Evolutionary conservation across 2,888 invertebrate species (phyloP).

Genomic region (Steromphala cineraria): DNA sequence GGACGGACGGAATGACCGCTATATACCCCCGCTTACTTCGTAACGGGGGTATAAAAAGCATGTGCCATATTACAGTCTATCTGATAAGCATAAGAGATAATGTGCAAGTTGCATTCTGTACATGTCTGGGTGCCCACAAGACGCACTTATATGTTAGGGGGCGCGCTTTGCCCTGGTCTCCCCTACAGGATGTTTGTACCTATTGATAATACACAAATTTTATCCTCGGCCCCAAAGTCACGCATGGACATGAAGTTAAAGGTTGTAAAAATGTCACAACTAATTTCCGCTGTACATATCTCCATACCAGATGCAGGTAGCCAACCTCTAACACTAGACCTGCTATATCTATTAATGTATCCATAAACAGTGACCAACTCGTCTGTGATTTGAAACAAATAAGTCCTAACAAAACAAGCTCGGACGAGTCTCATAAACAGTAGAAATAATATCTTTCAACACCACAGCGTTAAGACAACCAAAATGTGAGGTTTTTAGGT

Average conservation of each 20-base stretch:
- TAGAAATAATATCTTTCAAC: slow-evolving; percentile 3
- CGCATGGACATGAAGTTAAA: neutral
- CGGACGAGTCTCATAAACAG: neutral
- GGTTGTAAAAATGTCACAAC: neutral
- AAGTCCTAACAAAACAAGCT: neutral
- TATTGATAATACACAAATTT: too few relatives aligned
- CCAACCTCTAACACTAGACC: neutral
- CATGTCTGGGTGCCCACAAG: too few relatives aligned
- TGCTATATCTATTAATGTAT: neutral
- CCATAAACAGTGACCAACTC: neutral
- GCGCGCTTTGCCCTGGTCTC: too few relatives aligned
- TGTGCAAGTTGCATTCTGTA: too few relatives aligned
- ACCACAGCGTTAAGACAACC: neutral
- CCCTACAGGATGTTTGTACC: too few relatives aligned
- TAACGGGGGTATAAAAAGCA: too few relatives aligned
- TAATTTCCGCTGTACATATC: neutral
- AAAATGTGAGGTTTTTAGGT: neutral
- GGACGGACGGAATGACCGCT: too few relatives aligned
- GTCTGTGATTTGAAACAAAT: neutral
- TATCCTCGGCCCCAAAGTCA: too few relatives aligned
- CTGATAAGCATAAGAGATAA: too few relatives aligned
- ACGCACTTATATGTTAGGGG: too few relatives aligned
- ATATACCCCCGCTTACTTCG: too few relatives aligned
- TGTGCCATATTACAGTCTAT: too few relatives aligned
- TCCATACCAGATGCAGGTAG: neutral